Conservation (phyloP, 2,888 invertebrate species). For the Andrena minutula region DNA sequence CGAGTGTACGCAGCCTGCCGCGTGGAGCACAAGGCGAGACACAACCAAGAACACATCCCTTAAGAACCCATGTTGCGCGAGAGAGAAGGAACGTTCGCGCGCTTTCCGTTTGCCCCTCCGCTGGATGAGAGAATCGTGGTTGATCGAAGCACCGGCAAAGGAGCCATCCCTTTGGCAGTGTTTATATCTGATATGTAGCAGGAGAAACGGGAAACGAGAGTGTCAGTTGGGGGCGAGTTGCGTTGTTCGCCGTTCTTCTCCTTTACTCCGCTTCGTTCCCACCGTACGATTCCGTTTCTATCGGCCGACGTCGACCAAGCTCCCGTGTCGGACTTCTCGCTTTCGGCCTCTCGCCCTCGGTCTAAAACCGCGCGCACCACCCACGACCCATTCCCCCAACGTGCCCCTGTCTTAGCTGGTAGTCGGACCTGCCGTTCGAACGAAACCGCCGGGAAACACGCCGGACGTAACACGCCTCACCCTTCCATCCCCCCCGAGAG, state of each 20-base stretch:
- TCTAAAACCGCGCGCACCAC: not conserved
- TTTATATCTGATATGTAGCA: slow-evolving; percentile 8
- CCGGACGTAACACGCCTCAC: slow-evolving; percentile 7
- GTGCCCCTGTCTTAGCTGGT: slow-evolving; percentile 25
- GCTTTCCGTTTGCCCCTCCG: slow-evolving; percentile 13
- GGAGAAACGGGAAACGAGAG: slow-evolving; percentile 62
- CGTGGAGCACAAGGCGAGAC: not conserved
- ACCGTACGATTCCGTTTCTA: slow-evolving; percentile 28
- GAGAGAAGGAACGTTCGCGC: slow-evolving; percentile 33
- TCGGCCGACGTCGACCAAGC: slow-evolving; percentile 34
- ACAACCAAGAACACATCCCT: not conserved
- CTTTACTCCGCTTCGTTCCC: slow-evolving; percentile 54
- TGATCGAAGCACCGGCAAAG: slow-evolving; percentile 15
- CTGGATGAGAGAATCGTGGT: slow-evolving; percentile 1
- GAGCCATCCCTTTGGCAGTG: slow-evolving; percentile 17
- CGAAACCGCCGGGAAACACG: slow-evolving; percentile 1
- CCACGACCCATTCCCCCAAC: too few species aligned
- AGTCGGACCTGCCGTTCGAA: slow-evolving; percentile 24
- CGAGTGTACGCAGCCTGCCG: slow-evolving; percentile 1
- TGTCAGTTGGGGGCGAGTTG: slow-evolving; percentile 80
- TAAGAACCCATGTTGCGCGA: slow-evolving; percentile 23
- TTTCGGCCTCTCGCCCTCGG: slow-evolving; percentile 40
- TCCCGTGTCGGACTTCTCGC: slow-evolving; percentile 41
- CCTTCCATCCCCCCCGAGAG: not conserved
- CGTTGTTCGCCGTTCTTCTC: slow-evolving; percentile 64